Conservation (phyloP, 2,113 vertebrate genomes). For the Galeopterus variegatus region DNA sequence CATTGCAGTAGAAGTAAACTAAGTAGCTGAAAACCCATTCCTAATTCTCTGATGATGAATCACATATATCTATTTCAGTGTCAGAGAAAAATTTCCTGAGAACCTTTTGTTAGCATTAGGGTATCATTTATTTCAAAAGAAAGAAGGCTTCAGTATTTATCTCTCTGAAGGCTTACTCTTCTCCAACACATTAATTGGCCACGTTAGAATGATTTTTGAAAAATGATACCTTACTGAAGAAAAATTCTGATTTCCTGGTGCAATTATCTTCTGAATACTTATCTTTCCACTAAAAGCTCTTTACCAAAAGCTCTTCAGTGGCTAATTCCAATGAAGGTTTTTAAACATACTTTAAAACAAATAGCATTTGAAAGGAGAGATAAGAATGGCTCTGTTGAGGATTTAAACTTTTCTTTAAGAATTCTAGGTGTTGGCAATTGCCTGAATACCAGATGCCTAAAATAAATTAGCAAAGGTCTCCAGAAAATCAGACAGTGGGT, state of each 20-base stretch:
- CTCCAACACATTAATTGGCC: constrained; percentile 61
- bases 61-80: constrained; percentile 65
- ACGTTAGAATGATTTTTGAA: constrained; percentile 62
- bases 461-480: background rate
- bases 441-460: background rate
- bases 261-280: constrained; percentile 52
- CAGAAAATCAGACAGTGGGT: background rate
- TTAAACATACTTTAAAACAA: constrained; percentile 13
- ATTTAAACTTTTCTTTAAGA: constrained; percentile 44
- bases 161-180: constrained; percentile 51
- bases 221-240: constrained; percentile 48
- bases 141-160: constrained; percentile 45
- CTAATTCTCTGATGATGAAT: constrained; percentile 62
- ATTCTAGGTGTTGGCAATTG: constrained; percentile 2
- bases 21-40: background rate
- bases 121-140: constrained; percentile 67
- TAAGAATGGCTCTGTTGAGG: constrained; percentile 34
- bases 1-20: accelerated
- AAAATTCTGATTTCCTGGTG: constrained; percentile 45
- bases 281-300: constrained; percentile 53
- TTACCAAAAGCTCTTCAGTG: background rate
- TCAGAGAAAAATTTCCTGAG: constrained; percentile 75
- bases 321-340: background rate
- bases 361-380: constrained; percentile 50
- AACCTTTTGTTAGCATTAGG: constrained; percentile 48